Evolutionary conservation across 2,113 vertebrate species (phyloP), one percentile per base, ranked within the genome.

Genomic region (Dipodomys merriami): DNA sequence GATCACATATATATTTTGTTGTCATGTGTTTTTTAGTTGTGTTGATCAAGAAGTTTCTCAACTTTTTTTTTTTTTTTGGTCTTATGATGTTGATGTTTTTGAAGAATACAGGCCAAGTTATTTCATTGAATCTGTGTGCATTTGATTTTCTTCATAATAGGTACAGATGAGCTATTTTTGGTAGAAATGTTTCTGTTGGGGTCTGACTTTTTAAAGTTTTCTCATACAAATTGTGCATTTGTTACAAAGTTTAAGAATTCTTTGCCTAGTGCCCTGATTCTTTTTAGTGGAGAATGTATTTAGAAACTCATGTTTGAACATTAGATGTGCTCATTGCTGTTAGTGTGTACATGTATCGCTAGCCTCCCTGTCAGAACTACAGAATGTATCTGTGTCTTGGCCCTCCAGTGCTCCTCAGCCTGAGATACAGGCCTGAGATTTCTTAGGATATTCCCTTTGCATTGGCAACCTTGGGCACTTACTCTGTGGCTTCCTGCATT

Each of bases 271-370:
- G 11, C 9, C 4, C 74, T 88, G 30, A 33, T 88, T 91, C 30
- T 85, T 88, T 83, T 57, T n/a, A 68, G 19, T 78, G 65, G 71
- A 83, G 53, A 73, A 62, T 79, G 19, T 49, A 27, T 91, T 74
- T 88, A 93, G 83, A 74, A 53, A 53, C 27, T 4, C 30, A 69
- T 53, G 62, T 30, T 39, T 64, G 72, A 67, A 11, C 81, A 18
- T 29, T 68, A 39, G 23, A 23, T n/a, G 7, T 65, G 76, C 27
- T 39, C 16, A 5, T 35, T 39, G 62, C 20, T 80, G 2, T 64
- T 29, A 23, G 15, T n/a, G n/a, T 27, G 23, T 44, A 60, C 27
- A 2, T 46, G 33, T 20, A 29, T 12, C 29, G 11, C 22, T 4
- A 25, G 68, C 39, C 27, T 15, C 2, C 69, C 35, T 23, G 19